These are phyloP conservation scores for Oncorhynchus clarkii DNA, from an alignment of 2,113 vertebrate species.

Conservation along the genomic window DNA sequence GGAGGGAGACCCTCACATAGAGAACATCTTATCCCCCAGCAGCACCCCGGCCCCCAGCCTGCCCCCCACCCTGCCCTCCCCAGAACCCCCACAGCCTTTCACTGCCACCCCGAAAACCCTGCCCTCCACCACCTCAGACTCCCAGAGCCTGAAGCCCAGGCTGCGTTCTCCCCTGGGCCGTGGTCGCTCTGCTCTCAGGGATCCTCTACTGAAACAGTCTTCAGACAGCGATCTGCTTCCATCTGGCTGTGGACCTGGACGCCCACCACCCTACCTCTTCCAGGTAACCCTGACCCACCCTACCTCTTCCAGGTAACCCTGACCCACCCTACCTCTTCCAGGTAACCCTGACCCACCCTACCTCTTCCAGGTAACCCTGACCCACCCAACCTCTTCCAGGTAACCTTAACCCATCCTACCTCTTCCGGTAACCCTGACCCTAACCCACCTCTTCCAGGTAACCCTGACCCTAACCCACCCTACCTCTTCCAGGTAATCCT, in stretches of 20 bases:
- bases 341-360: too few relatives aligned
- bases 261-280: conserved; percentile 96
- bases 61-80: conserved; percentile 85
- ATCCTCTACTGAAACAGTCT: conserved; percentile 97
- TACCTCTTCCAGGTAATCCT: too few relatives aligned
- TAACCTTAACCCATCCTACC: too few relatives aligned
- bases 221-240: conserved; percentile 98
- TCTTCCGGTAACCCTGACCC: too few relatives aligned
- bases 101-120: conserved; percentile 60
- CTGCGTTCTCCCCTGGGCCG: conserved; percentile 91
- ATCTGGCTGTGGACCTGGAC: conserved; percentile 79
- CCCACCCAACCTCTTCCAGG: too few relatives aligned
- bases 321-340: too few relatives aligned
- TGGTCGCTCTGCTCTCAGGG: conserved; percentile 86
- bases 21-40: conserved; percentile 91
- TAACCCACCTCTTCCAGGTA: too few relatives aligned
- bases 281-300: conserved; percentile 35
- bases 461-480: too few relatives aligned
- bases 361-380: too few relatives aligned
- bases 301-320: too few relatives aligned
- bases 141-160: conserved; percentile 91
- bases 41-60: conserved; percentile 87
- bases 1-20: conserved; percentile 87
- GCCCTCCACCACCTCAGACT: conserved; percentile 81
- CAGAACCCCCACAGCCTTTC: conserved; percentile 80